Percentiles rank a stretch among this genome's conserved stretches.
Evolutionary conservation across 2,888 invertebrate genomes (phyloP).

Genomic region (Pterostichus madidus): DNA sequence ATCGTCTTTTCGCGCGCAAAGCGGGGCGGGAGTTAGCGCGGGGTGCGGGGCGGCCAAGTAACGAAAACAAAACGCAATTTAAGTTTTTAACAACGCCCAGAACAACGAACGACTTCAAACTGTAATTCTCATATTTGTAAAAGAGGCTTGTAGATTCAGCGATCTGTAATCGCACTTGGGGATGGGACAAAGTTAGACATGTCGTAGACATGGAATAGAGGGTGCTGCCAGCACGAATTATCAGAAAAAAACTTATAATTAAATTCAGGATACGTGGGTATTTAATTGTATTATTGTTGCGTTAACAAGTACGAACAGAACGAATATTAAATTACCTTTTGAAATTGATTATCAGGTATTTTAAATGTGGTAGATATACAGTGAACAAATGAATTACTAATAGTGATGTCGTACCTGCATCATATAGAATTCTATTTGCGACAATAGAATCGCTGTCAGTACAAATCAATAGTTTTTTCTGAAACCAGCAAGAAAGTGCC

Average conservation of each 20-base stretch:
- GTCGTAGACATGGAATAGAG: conserved; percentile 37
- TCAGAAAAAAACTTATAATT: conserved; percentile 22
- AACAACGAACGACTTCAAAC: conserved; percentile 43
- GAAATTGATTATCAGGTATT: too few relatives aligned
- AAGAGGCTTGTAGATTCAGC: conserved; percentile 13
- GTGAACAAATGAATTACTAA: too few relatives aligned
- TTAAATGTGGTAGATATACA: too few relatives aligned
- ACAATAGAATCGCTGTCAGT: too few relatives aligned
- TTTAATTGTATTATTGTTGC: conserved; percentile 6
- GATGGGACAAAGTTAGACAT: conserved; percentile 40
- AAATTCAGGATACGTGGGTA: conserved; percentile 33
- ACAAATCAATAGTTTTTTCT: too few relatives aligned
- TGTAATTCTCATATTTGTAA: conserved; percentile 54
- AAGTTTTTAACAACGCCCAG: conserved; percentile 57
- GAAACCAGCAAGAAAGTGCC: too few relatives aligned
- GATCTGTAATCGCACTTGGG: neutral
- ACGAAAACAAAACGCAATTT: conserved; percentile 64
- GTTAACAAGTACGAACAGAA: too few relatives aligned
- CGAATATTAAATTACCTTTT: too few relatives aligned
- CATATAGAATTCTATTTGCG: too few relatives aligned
- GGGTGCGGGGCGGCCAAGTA: neutral
- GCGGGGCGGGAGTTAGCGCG: conserved; percentile 3
- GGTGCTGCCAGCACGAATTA: conserved; percentile 2
- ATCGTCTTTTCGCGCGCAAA: conserved; percentile 43
- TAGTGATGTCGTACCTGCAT: too few relatives aligned